Evolutionary conservation across 2,797 vertebrate species (phyloP).

Genomic region (Megaceryle alcyon): DNA sequence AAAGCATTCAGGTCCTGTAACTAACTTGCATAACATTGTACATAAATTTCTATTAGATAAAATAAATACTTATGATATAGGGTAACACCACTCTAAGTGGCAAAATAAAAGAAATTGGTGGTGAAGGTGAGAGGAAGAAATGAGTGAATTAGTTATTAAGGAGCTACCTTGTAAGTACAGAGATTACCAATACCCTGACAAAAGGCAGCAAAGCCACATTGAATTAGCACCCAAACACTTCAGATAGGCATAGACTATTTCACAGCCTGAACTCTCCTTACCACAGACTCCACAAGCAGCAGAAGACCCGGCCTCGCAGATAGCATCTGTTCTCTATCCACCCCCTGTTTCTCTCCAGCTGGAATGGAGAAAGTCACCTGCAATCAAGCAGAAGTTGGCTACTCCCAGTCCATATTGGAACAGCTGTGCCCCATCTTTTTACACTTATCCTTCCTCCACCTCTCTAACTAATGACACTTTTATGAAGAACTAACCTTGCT

Average conservation of each 20-base stretch:
- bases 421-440: constrained; percentile 59
- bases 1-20: background rate
- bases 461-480: constrained; percentile 37
- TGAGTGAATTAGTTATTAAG: constrained; percentile 25
- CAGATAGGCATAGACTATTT: background rate
- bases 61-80: background rate
- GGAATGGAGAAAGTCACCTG: constrained; percentile 54
- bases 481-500: background rate
- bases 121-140: background rate
- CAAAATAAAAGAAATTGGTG: background rate
- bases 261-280: background rate
- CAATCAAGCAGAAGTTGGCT: constrained; percentile 58
- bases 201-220: background rate
- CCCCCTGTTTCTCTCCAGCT: background rate
- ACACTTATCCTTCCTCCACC: constrained; percentile 56
- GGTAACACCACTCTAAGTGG: background rate
- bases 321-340: background rate
- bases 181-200: background rate
- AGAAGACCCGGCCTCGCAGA: background rate
- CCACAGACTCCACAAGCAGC: background rate
- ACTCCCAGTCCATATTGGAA: constrained; percentile 45
- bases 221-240: background rate
- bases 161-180: constrained; percentile 41
- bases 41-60: background rate
- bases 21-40: background rate